These are phyloP conservation scores for Spilogale gracilis DNA, from an alignment of 2,113 vertebrate species.

Conservation along the genomic window DNA sequence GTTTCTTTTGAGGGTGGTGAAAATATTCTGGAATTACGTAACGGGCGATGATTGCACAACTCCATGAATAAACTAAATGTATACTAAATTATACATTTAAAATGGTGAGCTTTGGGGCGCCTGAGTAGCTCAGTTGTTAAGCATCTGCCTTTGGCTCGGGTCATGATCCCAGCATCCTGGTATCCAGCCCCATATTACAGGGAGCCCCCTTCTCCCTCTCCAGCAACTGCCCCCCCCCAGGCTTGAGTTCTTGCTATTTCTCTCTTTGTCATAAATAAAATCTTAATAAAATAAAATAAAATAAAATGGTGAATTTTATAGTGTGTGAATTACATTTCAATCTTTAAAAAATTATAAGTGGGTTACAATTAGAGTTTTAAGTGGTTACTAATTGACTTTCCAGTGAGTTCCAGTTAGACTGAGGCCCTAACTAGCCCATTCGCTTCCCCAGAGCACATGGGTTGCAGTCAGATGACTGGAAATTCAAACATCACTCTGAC, in stretches of 20 bases:
- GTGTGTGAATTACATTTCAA: not conserved
- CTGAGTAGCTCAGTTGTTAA: too few relatives aligned
- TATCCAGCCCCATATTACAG: too few relatives aligned
- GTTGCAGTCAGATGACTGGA: not conserved
- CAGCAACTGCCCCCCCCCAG: too few relatives aligned
- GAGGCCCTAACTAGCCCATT: not conserved
- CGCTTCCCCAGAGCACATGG: not conserved
- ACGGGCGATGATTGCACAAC: not conserved
- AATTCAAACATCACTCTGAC: not conserved
- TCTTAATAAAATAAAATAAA: too few relatives aligned
- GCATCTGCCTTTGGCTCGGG: too few relatives aligned
- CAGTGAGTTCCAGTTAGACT: not conserved
- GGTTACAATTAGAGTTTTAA: not conserved
- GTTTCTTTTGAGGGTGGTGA: not conserved
- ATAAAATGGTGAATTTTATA: not conserved
- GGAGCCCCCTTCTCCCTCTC: too few relatives aligned
- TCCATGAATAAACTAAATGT: not conserved
- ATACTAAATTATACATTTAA: not conserved
- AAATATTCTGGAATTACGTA: constrained; percentile 21
- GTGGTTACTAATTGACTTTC: not conserved
- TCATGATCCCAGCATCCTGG: too few relatives aligned
- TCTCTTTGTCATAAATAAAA: too few relatives aligned
- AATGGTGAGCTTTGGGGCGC: not conserved
- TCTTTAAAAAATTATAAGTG: not conserved
- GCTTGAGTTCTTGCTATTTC: too few relatives aligned